Percentiles rank a stretch among this genome's conserved stretches.
phyloP scores from a whole-genome alignment of 2,888 invertebrate genomes.

The Leistus spinibarbis region DNA sequence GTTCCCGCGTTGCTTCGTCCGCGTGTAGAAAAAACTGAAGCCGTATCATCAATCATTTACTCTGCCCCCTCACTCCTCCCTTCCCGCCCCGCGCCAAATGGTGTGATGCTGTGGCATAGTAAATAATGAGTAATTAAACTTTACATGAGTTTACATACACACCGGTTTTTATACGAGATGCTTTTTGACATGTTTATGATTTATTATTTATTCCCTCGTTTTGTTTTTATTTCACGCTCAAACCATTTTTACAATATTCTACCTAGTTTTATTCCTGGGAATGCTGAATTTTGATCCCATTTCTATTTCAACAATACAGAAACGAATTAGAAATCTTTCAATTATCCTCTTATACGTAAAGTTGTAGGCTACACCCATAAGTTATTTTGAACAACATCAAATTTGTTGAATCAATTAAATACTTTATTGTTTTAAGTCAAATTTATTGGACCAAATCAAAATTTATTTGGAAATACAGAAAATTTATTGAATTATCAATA shows the following conservation, averaged over 20 bases:
- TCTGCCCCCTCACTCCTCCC: neutral
- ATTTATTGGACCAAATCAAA: no score
- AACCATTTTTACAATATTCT: neutral
- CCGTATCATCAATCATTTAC: conserved; percentile 32
- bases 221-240: neutral
- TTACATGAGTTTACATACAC: conserved; percentile 45
- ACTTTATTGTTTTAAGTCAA: no score
- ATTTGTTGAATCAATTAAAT: no score
- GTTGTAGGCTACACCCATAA: no score
- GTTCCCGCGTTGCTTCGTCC: conserved; percentile 22
- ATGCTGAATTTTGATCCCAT: no score
- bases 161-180: conserved; percentile 26
- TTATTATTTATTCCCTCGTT: conserved; percentile 19
- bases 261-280: no score
- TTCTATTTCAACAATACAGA: no score
- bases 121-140: conserved; percentile 47
- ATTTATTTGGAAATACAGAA: no score
- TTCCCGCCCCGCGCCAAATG: neutral
- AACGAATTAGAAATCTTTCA: no score
- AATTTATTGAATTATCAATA: no score
- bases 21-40: conserved; percentile 28
- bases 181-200: conserved; percentile 29
- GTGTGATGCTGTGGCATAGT: conserved; percentile 12
- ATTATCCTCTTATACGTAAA: no score
- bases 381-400: no score